Percentiles rank a stretch among this genome's conserved stretches.
These are phyloP conservation scores for Anarsia innoxiella DNA, from an alignment of 2,888 invertebrate genomes.

Conservation along the genomic window DNA sequence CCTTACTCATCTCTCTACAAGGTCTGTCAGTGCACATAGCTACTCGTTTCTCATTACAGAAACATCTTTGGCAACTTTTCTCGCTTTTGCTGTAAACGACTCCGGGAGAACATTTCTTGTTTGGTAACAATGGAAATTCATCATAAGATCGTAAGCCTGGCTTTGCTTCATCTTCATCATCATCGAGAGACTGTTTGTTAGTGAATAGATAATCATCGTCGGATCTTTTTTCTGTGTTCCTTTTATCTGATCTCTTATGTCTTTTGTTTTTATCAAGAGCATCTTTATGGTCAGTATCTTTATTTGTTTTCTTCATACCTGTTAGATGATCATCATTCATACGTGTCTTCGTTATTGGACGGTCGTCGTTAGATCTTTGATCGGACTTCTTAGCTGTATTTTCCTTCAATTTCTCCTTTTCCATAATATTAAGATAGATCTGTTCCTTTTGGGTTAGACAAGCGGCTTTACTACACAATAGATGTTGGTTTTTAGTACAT, in stretches of 20 bases:
- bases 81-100: conserved; percentile 31
- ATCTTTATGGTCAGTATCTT: too few species aligned
- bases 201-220: too few species aligned
- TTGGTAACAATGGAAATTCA: conserved; percentile 16
- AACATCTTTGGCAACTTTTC: conserved; percentile 37
- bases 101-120: conserved; percentile 36
- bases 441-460: conserved; percentile 30
- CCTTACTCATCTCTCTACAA: conserved; percentile 10
- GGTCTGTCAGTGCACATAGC: conserved; percentile 20
- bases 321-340: too few species aligned
- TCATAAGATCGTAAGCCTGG: too few species aligned
- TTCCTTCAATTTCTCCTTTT: conserved; percentile 5
- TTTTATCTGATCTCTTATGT: too few species aligned
- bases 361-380: neutral
- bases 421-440: too few species aligned
- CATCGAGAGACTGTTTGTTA: too few species aligned
- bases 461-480: conserved; percentile 54
- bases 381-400: too few species aligned
- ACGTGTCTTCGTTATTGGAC: neutral
- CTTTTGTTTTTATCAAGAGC: too few species aligned
- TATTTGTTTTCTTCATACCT: too few species aligned
- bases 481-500: conserved; percentile 28
- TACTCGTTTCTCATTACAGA: conserved; percentile 28
- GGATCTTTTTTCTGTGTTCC: too few species aligned
- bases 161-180: too few species aligned